These are phyloP conservation scores for Acipenser transmontanus DNA, from an alignment of 2,797 vertebrate genomes.

Conservation along the genomic window DNA sequence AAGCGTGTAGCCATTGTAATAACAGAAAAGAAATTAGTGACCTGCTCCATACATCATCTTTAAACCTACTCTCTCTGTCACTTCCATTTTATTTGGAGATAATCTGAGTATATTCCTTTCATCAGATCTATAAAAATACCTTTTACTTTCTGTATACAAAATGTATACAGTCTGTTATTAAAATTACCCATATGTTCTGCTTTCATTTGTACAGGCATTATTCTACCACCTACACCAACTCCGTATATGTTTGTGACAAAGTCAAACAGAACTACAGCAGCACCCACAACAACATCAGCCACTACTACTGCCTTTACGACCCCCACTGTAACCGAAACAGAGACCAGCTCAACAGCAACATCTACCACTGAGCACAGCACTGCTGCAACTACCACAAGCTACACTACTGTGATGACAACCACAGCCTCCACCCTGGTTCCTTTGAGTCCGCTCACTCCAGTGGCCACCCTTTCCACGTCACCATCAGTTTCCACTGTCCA, in stretches of 20 bases:
- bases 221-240: constrained; percentile 55
- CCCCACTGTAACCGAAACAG: constrained; percentile 30
- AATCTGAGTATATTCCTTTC: too few species aligned
- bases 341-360: constrained; percentile 22
- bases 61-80: too few species aligned
- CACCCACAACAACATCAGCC: constrained; percentile 22
- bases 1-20: too few species aligned
- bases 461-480: constrained; percentile 31
- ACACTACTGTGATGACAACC: constrained; percentile 25
- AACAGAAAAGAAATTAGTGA: too few species aligned
- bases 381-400: constrained; percentile 32
- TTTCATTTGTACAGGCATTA: constrained; percentile 43
- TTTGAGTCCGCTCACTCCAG: constrained; percentile 24
- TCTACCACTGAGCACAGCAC: constrained; percentile 25
- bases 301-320: constrained; percentile 24
- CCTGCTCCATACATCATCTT: too few species aligned
- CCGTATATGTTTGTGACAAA: constrained; percentile 61
- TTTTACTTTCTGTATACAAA: too few species aligned
- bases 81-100: too few species aligned
- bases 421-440: constrained; percentile 28
- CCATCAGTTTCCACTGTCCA: constrained; percentile 10
- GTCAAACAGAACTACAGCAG: constrained; percentile 56
- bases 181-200: constrained; percentile 1
- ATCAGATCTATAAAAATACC: too few species aligned
- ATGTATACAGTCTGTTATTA: too few species aligned